A percentile compares a stretch with the other conserved stretches of the same genome.
Conservation (phyloP, 1,140 invertebrate genomes). For the Rhopalosiphum maidis region DNA sequence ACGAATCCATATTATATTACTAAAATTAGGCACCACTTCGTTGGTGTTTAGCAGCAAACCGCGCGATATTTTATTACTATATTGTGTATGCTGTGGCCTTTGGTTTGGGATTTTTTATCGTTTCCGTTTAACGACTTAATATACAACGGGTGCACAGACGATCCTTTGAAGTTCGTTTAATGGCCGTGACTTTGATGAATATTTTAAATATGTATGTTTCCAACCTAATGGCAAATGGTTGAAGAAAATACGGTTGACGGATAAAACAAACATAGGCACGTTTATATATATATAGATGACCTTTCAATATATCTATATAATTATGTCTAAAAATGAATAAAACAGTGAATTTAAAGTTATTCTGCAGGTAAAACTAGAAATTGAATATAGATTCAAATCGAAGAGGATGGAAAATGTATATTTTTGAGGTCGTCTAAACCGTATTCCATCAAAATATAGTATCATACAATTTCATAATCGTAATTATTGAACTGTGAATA, state of each 20-base stretch:
- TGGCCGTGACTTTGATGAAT: neutral
- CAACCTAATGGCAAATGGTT: neutral
- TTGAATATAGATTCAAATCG: neutral
- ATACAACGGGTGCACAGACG: neutral
- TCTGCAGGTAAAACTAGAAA: neutral
- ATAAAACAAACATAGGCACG: neutral
- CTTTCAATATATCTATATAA: neutral
- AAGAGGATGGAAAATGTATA: neutral
- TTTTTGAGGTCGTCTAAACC: neutral
- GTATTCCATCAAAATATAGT: neutral
- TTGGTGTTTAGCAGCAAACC: no score
- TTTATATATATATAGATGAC: neutral
- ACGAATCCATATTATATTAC: neutral
- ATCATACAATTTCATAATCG: neutral
- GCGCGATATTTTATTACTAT: neutral
- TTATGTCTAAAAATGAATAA: neutral
- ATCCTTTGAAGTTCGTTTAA: neutral
- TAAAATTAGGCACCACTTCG: neutral
- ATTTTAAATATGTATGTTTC: neutral
- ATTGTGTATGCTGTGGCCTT: neutral
- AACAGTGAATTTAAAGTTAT: neutral
- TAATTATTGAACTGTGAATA: slow-evolving; percentile 31
- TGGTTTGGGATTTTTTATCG: neutral
- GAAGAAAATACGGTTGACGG: neutral
- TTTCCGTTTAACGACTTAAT: neutral